Evolutionary conservation across 1,140 invertebrate species (phyloP).

Genomic region (Trinorchestia longiramus): DNA sequence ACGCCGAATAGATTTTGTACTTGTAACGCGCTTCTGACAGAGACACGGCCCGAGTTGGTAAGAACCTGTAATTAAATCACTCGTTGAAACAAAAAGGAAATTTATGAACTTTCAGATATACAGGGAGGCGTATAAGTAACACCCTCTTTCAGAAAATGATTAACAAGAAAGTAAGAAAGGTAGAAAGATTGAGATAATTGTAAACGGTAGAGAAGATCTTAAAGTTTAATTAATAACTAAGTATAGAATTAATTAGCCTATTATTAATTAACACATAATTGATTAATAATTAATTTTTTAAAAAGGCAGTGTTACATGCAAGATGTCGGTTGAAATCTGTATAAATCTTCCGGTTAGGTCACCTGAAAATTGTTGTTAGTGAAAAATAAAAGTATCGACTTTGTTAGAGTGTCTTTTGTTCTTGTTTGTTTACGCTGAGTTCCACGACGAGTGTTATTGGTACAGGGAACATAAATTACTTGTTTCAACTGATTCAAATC

Average conservation of each 20-base stretch:
- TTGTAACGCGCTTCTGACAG: constrained; percentile 30
- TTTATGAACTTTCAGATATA: neutral
- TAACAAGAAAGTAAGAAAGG: too few relatives aligned
- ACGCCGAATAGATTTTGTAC: constrained; percentile 14
- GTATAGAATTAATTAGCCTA: too few relatives aligned
- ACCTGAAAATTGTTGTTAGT: neutral
- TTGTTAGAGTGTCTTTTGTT: neutral
- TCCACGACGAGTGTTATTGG: neutral
- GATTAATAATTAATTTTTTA: too few relatives aligned
- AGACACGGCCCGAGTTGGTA: neutral
- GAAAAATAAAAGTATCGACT: neutral
- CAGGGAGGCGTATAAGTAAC: too few relatives aligned
- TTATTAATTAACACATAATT: too few relatives aligned
- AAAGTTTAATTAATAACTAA: too few relatives aligned
- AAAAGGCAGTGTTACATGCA: too few relatives aligned
- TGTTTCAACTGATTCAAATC: too few relatives aligned
- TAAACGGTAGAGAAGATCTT: too few relatives aligned
- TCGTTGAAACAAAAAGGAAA: neutral
- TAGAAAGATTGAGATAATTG: too few relatives aligned
- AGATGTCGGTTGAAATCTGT: neutral
- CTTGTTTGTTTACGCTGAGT: neutral
- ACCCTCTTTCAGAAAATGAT: too few relatives aligned
- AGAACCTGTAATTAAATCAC: neutral
- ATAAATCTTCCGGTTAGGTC: neutral
- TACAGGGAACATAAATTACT: neutral